These are phyloP conservation scores for Caenorhabditis sulstoni DNA, from an alignment of 2,888 invertebrate species.

Conservation along the genomic window DNA sequence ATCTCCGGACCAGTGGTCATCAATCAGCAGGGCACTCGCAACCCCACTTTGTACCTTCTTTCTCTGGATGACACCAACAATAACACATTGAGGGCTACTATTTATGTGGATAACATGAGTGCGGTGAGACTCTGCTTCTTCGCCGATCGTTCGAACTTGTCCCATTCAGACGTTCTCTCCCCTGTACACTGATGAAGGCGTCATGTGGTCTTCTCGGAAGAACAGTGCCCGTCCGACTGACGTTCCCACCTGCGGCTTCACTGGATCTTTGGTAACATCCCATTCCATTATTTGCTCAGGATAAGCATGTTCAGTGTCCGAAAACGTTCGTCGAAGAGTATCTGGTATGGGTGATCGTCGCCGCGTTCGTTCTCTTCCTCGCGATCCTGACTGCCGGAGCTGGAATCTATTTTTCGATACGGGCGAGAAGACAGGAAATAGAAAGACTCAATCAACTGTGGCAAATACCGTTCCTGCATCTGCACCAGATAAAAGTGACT, in stretches of 20 bases:
- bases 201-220: conserved; percentile 40
- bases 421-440: conserved; percentile 55
- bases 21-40: conserved; percentile 45
- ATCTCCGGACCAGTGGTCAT: conserved; percentile 56
- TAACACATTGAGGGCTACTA: conserved; percentile 31
- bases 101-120: conserved; percentile 50
- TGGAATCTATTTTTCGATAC: conserved; percentile 42
- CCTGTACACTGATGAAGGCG: conserved; percentile 41
- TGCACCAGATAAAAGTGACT: conserved; percentile 44
- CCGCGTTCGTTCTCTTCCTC: conserved; percentile 46
- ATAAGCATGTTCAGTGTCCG: conserved; percentile 47
- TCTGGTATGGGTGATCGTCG: conserved; percentile 61
- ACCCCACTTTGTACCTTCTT: conserved; percentile 51
- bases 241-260: conserved; percentile 65
- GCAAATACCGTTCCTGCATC: conserved; percentile 63
- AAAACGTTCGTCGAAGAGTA: conserved; percentile 60
- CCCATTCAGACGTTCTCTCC: conserved; percentile 29
- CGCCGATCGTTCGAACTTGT: not conserved
- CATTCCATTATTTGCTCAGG: not conserved
- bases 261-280: conserved; percentile 45
- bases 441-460: conserved; percentile 63
- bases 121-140: conserved; percentile 13
- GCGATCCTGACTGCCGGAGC: conserved; percentile 39
- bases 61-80: conserved; percentile 41
- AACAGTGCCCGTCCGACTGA: conserved; percentile 24